Evolutionary conservation across 2,113 vertebrate genomes (phyloP).

Genomic region (Leptobrachium ailaonicum): DNA sequence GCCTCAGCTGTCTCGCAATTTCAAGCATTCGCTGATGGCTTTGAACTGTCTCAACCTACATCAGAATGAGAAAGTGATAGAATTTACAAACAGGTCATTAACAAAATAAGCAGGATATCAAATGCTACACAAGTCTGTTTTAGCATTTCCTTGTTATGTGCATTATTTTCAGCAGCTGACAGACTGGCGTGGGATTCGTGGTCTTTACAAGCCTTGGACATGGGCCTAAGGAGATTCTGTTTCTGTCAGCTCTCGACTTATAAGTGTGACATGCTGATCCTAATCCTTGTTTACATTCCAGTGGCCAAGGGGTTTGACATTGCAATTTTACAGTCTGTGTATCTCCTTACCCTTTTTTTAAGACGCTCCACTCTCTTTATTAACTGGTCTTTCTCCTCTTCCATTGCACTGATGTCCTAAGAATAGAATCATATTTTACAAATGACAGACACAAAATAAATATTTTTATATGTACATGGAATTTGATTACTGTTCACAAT

Average conservation of each 20-base stretch:
- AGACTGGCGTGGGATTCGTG: conserved; percentile 55
- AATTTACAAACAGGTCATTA: conserved; percentile 63
- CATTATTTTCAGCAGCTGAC: conserved; percentile 64
- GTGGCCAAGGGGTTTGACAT: conserved; percentile 60
- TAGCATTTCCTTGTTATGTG: conserved; percentile 63
- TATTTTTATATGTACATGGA: too few species aligned
- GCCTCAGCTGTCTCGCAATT: conserved; percentile 87
- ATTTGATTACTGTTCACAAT: too few species aligned
- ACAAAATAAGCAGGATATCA: conserved; percentile 60
- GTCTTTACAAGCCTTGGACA: conserved; percentile 64
- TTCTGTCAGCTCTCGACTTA: conserved; percentile 62
- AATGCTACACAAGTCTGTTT: conserved; percentile 61
- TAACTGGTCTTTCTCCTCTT: conserved; percentile 95
- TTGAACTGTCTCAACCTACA: conserved; percentile 95
- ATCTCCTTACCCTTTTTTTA: conserved; percentile 86
- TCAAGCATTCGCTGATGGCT: conserved; percentile 94
- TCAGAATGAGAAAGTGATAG: conserved; percentile 63
- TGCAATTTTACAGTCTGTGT: conserved; percentile 51
- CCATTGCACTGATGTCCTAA: conserved; percentile 95
- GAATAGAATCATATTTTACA: conserved; percentile 14
- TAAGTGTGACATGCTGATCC: conserved; percentile 61
- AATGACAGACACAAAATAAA: too few species aligned
- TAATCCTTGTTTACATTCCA: conserved; percentile 80
- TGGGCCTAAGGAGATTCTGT: conserved; percentile 63
- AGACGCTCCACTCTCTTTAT: conserved; percentile 91